These are phyloP conservation scores for Peromyscus melanophrys DNA, from an alignment of 2,797 vertebrate genomes.

Conservation along the genomic window DNA sequence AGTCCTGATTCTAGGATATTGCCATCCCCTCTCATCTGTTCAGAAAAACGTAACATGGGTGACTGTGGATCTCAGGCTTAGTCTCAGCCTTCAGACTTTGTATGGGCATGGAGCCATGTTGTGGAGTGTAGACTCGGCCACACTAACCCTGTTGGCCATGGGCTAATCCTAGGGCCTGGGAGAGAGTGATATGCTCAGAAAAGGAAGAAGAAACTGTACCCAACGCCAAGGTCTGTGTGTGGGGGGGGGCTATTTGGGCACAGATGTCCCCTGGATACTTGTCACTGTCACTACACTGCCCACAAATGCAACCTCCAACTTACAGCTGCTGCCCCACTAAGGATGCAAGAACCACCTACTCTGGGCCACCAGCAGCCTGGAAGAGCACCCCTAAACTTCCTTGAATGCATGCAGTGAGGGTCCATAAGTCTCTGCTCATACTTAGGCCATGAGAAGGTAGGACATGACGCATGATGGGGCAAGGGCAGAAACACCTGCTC, in stretches of 20 bases:
- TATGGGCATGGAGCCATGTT: background rate
- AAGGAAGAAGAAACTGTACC: background rate
- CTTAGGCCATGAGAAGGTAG: background rate
- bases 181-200: background rate
- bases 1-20: background rate
- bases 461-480: background rate
- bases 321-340: background rate
- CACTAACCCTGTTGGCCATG: background rate
- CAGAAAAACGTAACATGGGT: background rate
- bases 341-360: background rate
- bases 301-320: background rate
- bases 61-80: background rate
- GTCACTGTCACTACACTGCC: background rate
- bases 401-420: background rate
- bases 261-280: background rate
- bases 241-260: no score
- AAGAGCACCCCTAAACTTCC: background rate
- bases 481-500: background rate
- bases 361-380: background rate
- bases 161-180: background rate
- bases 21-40: slow-evolving; percentile 9
- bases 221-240: background rate
- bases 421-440: background rate
- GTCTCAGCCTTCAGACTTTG: background rate
- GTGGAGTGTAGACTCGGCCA: no score